Evolutionary conservation across 2,113 vertebrate species (phyloP).

Genomic region (Chascanopsetta lugubris): DNA sequence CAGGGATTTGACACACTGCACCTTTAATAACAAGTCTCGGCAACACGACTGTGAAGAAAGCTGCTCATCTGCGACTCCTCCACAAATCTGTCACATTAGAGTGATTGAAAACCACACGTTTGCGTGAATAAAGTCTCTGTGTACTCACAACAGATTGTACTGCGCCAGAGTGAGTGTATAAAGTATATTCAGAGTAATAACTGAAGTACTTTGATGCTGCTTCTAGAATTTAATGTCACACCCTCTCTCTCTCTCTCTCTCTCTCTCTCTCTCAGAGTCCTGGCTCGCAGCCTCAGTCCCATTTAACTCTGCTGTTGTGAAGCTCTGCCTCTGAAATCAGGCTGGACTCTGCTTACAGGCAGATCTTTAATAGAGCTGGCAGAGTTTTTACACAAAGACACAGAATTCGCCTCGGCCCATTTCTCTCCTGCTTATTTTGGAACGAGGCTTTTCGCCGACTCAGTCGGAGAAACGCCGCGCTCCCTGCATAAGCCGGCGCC

Average conservation of each 20-base stretch:
- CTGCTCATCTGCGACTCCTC: not conserved
- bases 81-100: not conserved
- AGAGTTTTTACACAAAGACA: constrained; percentile 19
- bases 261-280: not conserved
- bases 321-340: constrained; percentile 15
- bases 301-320: constrained; percentile 28
- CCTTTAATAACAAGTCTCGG: no score
- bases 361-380: constrained; percentile 19
- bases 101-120: not conserved
- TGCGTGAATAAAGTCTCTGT: no score
- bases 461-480: constrained; percentile 1
- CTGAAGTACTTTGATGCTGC: no score
- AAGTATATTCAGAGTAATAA: no score
- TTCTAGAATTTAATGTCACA: not conserved
- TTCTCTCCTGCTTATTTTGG: constrained; percentile 22
- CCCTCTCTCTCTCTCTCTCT: no score
- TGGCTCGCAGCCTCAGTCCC: constrained; percentile 20
- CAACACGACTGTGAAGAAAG: not conserved
- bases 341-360: constrained; percentile 9
- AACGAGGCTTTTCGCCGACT: not conserved
- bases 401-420: not conserved
- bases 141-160: no score
- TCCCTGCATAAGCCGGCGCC: constrained; percentile 26
- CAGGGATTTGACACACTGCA: not conserved
- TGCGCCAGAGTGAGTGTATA: no score